phyloP scores from a whole-genome alignment of 2,888 invertebrate species.

The Chaitophorus viminalis region DNA sequence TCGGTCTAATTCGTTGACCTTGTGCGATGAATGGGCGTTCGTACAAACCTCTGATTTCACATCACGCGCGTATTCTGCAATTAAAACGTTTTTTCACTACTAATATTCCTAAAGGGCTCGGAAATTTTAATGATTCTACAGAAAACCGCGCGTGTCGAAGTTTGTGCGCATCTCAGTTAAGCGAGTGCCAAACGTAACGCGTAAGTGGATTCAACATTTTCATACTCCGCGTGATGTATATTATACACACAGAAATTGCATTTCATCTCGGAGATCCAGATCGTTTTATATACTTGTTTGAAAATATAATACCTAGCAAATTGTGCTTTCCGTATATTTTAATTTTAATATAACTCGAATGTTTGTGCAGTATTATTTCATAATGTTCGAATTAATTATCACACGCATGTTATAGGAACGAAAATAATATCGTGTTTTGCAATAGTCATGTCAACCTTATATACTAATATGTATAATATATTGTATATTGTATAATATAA shows the following conservation, averaged over 20 bases:
- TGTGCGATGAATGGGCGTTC: neutral
- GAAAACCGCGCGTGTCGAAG: neutral
- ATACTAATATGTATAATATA: too few species aligned
- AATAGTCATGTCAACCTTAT: too few species aligned
- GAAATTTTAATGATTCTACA: slow-evolving; percentile 20
- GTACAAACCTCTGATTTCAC: slow-evolving; percentile 3
- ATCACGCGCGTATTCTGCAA: neutral
- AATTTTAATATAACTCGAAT: neutral
- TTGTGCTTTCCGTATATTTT: neutral
- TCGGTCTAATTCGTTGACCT: neutral
- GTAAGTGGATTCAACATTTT: slow-evolving; percentile 14
- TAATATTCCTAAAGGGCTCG: neutral
- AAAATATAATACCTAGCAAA: neutral
- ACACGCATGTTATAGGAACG: neutral
- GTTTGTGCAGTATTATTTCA: neutral
- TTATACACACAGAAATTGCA: neutral
- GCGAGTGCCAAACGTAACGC: slow-evolving; percentile 1
- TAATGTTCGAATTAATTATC: slow-evolving; percentile 1
- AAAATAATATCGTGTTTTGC: neutral
- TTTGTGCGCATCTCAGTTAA: neutral
- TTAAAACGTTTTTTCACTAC: slow-evolving; percentile 23
- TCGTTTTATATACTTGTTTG: neutral
- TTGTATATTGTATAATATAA: too few species aligned
- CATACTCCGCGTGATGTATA: neutral
- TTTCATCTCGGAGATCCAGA: neutral